phyloP scores from a whole-genome alignment of 1,140 invertebrate species.

The Ylistrum balloti region DNA sequence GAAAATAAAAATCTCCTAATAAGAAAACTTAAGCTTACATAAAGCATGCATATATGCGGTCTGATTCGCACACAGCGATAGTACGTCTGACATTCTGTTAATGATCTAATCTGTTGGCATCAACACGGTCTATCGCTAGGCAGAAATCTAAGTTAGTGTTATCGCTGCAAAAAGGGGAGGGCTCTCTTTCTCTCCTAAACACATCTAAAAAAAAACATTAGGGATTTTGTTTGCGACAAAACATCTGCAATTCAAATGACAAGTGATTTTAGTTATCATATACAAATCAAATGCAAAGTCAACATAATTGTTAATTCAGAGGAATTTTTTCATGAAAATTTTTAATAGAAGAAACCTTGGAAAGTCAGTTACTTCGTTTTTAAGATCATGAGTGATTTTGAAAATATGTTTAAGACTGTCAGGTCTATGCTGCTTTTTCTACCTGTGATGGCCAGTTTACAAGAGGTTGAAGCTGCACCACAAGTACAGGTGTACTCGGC shows the following conservation, averaged over 20 bases:
- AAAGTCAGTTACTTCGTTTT: not conserved
- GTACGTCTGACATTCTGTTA: constrained; percentile 18
- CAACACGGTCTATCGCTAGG: constrained; percentile 5
- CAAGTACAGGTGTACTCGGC: constrained; percentile 89
- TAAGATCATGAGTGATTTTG: not conserved
- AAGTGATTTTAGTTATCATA: not conserved
- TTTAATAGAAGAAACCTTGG: not conserved
- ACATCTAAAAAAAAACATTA: not conserved
- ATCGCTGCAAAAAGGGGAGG: not conserved
- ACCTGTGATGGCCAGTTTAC: constrained; percentile 82
- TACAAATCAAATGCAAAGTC: not conserved
- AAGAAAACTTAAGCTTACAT: constrained; percentile 38
- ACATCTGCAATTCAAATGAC: constrained; percentile 22
- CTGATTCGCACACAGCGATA: not conserved
- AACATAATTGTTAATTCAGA: not conserved
- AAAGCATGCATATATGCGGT: constrained; percentile 16
- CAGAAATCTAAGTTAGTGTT: constrained; percentile 20
- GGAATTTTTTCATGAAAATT: not conserved
- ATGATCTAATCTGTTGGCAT: not conserved
- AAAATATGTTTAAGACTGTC: not conserved
- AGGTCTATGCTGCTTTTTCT: not conserved
- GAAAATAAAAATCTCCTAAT: constrained; percentile 18
- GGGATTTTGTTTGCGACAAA: not conserved
- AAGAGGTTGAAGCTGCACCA: constrained; percentile 80
- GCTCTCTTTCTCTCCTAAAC: constrained; percentile 24